These are phyloP conservation scores for Girardinus metallicus DNA, from an alignment of 2,797 vertebrate species.

Conservation along the genomic window DNA sequence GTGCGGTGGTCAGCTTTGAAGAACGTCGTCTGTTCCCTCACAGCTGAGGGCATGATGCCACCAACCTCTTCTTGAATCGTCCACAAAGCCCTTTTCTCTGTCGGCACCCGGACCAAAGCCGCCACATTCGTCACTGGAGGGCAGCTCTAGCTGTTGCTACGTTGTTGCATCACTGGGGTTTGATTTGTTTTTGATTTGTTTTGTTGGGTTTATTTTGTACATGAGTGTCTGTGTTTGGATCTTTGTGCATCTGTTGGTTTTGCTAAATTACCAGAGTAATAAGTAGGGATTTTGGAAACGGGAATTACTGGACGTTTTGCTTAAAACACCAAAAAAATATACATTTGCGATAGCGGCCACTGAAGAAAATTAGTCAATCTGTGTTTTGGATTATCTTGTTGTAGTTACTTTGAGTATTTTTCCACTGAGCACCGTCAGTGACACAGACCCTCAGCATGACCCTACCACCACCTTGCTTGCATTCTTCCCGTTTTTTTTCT, in stretches of 20 bases:
- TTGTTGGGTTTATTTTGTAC: slow-evolving; percentile 6
- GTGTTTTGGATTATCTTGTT: not conserved
- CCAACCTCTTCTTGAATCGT: slow-evolving; percentile 46
- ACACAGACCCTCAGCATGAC: not conserved
- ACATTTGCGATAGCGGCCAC: not conserved
- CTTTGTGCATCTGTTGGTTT: not conserved
- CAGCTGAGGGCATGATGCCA: slow-evolving; percentile 17
- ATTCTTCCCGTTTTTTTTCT: not conserved
- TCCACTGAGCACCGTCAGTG: not conserved
- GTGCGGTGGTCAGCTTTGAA: slow-evolving; percentile 28
- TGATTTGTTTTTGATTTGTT: not conserved
- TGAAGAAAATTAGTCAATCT: not conserved
- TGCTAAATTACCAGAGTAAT: not conserved
- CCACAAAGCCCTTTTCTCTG: slow-evolving; percentile 36
- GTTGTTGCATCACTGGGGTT: slow-evolving; percentile 69
- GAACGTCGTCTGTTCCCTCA: slow-evolving; percentile 19
- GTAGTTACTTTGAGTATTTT: not conserved
- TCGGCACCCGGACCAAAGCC: slow-evolving; percentile 32
- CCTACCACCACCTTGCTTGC: not conserved
- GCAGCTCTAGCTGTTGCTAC: slow-evolving; percentile 62
- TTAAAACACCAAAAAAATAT: not conserved
- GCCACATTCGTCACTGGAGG: slow-evolving; percentile 51
- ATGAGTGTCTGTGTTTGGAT: slow-evolving; percentile 6
- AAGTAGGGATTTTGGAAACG: not conserved
- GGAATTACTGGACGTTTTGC: not conserved